Conservation (phyloP, 2,888 invertebrate genomes). For the Leptopilina myrica region DNA sequence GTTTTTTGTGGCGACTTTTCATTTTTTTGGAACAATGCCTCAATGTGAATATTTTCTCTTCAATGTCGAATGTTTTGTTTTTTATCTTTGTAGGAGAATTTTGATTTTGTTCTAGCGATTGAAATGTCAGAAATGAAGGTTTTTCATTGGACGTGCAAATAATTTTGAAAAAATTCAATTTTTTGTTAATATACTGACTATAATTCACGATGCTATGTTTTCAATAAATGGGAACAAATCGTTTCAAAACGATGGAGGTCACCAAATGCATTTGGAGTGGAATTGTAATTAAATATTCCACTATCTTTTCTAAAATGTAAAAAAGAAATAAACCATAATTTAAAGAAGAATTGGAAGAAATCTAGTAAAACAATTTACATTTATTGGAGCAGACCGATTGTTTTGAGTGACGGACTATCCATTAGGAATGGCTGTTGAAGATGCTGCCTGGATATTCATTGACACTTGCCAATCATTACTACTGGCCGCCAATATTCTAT, state of each 20-base stretch:
- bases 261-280: slow-evolving; percentile 69
- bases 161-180: not conserved
- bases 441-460: slow-evolving; percentile 66
- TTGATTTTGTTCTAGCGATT: slow-evolving; percentile 1
- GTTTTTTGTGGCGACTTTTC: too few relatives aligned
- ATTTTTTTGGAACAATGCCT: too few relatives aligned
- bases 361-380: slow-evolving; percentile 35
- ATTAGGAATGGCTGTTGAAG: slow-evolving; percentile 66
- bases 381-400: slow-evolving; percentile 61
- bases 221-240: slow-evolving; percentile 81
- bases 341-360: slow-evolving; percentile 33
- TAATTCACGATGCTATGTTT: slow-evolving; percentile 84
- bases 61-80: not conserved
- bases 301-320: slow-evolving; percentile 63
- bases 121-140: not conserved
- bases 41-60: not conserved
- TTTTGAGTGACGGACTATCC: slow-evolving; percentile 74
- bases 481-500: slow-evolving; percentile 67
- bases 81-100: slow-evolving; percentile 2
- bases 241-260: slow-evolving; percentile 75
- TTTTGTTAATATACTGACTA: slow-evolving; percentile 63
- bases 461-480: slow-evolving; percentile 72
- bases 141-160: slow-evolving; percentile 9
- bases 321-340: slow-evolving; percentile 17
- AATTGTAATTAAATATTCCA: slow-evolving; percentile 57